Base-by-base conservation (phyloP, 2,888 invertebrate species). In the Synergus japonicus region DNA sequence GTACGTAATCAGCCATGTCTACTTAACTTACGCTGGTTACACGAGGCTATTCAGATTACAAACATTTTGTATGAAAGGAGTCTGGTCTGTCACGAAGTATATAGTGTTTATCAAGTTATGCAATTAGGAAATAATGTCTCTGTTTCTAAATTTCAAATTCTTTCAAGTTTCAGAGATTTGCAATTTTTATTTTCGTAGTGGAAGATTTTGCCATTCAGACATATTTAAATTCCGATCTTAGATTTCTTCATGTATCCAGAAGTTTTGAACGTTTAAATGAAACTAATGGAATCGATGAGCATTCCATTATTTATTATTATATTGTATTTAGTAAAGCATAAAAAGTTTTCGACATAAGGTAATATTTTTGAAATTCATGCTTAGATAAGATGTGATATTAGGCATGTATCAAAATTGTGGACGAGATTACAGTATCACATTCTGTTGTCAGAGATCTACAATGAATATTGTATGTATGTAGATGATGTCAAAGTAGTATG, bases 391-490 rank as follows among this genome's bases (percentile, higher is more conserved):
- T 60, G 22, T 22, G 3, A 22, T 18, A 22, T 60, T 22, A 22
- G 60, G 1, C 10, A 60, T n/a, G 4, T 18, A 22, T 60, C 10
- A 22, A 22, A 22, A 60, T 18, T 12, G 12, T 67, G 67, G 22
- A 22, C 22, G 44, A 67, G 22, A 67, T 67, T 46, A 44, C 7
- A 44, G 44, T 37, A 64, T 65, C 9, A 65, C n/a, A 65, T 65
- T 41, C 60, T 18, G 54, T 54, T 54, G n/a, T 8, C 22, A 4
- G 43, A 43, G 43, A 49, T 37, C 22, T 54, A 29, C 15, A 37
- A 49, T 73, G 37, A 73, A 73, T 73, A 69, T 54, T 37, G 49
- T 49, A 73, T 73, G 10, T 73, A 22, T 10, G 29, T 18, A n/a
- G 43, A 15, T 54, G 54, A 73, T 49, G 73, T 73, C 73, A 73